Base-by-base conservation (phyloP, 2,888 invertebrate species). In the Cerastoderma edule region DNA sequence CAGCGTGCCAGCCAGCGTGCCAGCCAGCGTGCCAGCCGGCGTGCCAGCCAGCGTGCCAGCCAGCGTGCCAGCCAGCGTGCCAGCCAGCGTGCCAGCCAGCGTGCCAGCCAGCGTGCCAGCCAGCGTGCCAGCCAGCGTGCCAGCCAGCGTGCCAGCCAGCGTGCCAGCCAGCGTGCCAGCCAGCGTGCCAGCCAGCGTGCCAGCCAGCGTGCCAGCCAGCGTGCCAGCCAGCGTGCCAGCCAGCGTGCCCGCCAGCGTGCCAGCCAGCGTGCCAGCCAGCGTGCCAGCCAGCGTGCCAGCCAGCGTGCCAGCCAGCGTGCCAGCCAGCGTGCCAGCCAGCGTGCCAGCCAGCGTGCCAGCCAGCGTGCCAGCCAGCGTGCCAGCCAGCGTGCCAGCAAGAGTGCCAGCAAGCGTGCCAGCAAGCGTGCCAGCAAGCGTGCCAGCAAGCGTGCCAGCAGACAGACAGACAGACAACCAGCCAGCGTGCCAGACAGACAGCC, bases 341-440 rank as follows among this genome's bases (percentile, higher is more conserved):
- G 13, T 16, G 54, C 54, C n/a, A 54, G 54, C 54, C n/a, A 54
- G 54, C 54, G 13, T 16, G 54, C 54, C n/a, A 54, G 54, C 54
- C n/a, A 54, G 54, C 54, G 13, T 16, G 54, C 54, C n/a, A 54
- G 54, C 54, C n/a, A 54, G 54, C 54, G 13, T 16, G 54, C 54
- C n/a, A 54, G 54, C 54, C n/a, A 54, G 54, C 54, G 13, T 16
- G 54, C 70, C 74, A 75, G 54, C 54, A 8, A 54, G 54, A 13
- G 13, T 13, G 44, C 44, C 44, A 44, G 44, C 44, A 10, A 24
- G n/a, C 54, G 22, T 13, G n/a, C n/a, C n/a, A n/a, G n/a, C n/a
- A n/a, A n/a, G n/a, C n/a, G n/a, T n/a, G n/a, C n/a, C n/a, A n/a
- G n/a, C n/a, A n/a, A n/a, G n/a, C n/a, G n/a, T n/a, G n/a, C n/a